Evolutionary conservation across 1,140 invertebrate species (phyloP), one percentile per base, ranked within the genome.

Genomic region (Brachionus manjavacas): DNA sequence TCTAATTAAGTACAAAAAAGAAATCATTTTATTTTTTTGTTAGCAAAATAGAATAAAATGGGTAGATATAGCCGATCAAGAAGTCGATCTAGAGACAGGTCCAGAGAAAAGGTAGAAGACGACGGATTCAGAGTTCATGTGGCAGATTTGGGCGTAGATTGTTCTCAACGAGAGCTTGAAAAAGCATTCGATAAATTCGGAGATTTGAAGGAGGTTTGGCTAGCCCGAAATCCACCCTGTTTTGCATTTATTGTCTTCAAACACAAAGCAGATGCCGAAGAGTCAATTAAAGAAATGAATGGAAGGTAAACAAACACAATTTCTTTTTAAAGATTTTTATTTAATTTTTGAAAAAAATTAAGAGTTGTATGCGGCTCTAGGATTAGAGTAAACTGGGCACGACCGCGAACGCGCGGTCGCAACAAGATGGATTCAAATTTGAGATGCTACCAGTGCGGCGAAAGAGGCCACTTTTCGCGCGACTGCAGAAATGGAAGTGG

Each of bases 351-450:
- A 28, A 28, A 28, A 28, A 28, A 14, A 68, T 72, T 16, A 85
- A 92, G 95, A 46, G 94, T 93, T 20, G 66, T 70, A 7, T 78
- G 80, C 70, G 64, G 83, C 2, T 60, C 55, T 20, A 84, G 88
- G 66, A 85, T 90, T 0, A 72, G 87, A 64, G 88, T 88, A 12
- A 88, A 87, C 0, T 86, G 87, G 85, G 89, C 89, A 3, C 85
- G 87, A 28, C 89, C 89, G n/a, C 83, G 89, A 39, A 88, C 87
- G 1, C 86, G 87, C n/a, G 85, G 87, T 9, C 80, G 87, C 52
- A 70, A 86, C 9, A 85, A 86, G 2, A 87, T 87, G 85, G 72
- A 76, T 6, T 46, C 88, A 8, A 88, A 87, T 85, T 64, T 89
- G 28, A 55, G 88, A 16, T 86, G 89, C 84, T 90, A 90, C 85